Base-by-base conservation (phyloP, 2,797 vertebrate species). In the Siniperca obscura region DNA sequence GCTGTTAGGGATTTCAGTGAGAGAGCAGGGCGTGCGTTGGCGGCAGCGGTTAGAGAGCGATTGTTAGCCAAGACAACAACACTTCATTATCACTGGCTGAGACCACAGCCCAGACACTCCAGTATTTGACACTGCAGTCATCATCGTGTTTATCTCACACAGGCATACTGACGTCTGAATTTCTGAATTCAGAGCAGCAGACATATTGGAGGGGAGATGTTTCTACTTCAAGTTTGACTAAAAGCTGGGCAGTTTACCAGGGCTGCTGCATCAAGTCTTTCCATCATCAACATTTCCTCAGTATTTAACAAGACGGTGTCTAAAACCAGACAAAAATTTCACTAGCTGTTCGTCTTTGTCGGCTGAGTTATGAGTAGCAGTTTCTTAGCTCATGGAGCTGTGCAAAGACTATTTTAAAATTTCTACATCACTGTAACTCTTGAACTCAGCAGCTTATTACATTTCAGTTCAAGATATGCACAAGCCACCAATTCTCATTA, bases 71-170 rank as follows among this genome's bases (percentile, higher is more conserved):
- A 86, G 80, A 86, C 67, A 91, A 86, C 86, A 91, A 84, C 90
- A 90, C 90, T 92, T 93, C 81, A 90, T 92, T 92, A 92, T 85
- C 83, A 66, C 67, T 10, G 69, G 71, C 86, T 59, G 86, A 85
- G 78, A 84, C 80, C 62, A 44, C 87, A 81, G 80, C 80, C 56
- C 62, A 79, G 71, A 73, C 80, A 65, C 77, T 82, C 61, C 40
- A 38, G 52, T n/a, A 25, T 89, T 68, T 85, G 84, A 89, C 89
- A 82, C 82, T 0, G 61, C 56, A 38, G 74, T 59, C 70, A 74
- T 87, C 78, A 56, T 64, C 2, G 0, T 82, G 72, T 83, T 90
- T 76, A 62, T 81, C 80, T 70, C 75, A 87, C 68, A 50, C 68
- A 78, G 81, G 59, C 78, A 81, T 22, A 70, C 86, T 77, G 69